These are phyloP conservation scores for Heliconius erato DNA, from an alignment of 2,888 invertebrate species.

Conservation along the genomic window DNA sequence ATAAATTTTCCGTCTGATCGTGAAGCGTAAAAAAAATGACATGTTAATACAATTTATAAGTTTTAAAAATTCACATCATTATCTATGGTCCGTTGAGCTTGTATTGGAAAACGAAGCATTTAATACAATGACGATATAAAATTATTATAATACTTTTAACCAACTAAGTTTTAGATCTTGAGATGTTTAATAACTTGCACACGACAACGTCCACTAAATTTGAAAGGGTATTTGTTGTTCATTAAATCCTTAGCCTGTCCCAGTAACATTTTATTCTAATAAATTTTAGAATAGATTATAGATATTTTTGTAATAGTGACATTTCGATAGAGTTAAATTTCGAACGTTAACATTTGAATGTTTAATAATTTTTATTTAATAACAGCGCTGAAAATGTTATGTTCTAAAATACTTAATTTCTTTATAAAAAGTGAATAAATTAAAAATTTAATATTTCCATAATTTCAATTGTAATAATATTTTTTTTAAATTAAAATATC, in stretches of 20 bases:
- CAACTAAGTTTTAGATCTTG: conserved; percentile 68
- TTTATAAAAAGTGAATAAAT: background rate
- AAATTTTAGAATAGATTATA: conserved; percentile 82
- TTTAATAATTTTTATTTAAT: conserved; percentile 52
- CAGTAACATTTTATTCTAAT: conserved; percentile 79
- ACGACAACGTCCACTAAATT: conserved; percentile 68
- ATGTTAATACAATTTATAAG: background rate
- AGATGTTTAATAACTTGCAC: conserved; percentile 68
- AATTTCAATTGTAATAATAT: background rate
- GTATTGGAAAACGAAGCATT: conserved; percentile 67
- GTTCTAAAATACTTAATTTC: background rate
- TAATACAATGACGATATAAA: conserved; percentile 66
- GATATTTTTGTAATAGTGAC: conserved; percentile 85
- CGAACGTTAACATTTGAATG: conserved; percentile 62
- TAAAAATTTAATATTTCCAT: background rate
- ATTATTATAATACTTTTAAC: conserved; percentile 58
- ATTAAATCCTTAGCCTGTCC: conserved; percentile 83
- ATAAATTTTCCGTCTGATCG: background rate
- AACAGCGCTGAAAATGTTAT: conserved; percentile 27
- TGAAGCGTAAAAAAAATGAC: conserved; percentile 10
- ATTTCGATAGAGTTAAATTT: conserved; percentile 76
- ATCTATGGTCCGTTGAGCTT: conserved; percentile 52
- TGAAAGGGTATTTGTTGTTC: conserved; percentile 82
- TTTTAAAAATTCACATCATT: conserved; percentile 32
- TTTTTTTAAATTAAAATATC: background rate